These are phyloP conservation scores for Gryllus longicercus DNA, from an alignment of 2,888 invertebrate species.

Conservation along the genomic window DNA sequence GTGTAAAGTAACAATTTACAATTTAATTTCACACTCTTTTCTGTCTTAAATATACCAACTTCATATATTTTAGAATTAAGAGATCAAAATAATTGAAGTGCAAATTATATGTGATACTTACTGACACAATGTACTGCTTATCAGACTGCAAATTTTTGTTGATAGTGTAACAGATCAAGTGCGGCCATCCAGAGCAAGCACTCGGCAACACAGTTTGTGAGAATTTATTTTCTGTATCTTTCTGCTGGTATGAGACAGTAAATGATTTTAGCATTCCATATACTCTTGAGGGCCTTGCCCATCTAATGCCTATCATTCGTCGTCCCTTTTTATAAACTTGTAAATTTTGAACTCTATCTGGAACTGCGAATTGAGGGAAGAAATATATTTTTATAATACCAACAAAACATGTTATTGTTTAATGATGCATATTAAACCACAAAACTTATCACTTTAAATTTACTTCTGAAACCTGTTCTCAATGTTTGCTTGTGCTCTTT, in stretches of 20 bases:
- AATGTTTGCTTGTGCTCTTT: no score
- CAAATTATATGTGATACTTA: background rate
- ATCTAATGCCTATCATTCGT: background rate
- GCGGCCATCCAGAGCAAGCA: background rate
- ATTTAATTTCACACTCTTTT: background rate
- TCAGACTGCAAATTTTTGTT: background rate
- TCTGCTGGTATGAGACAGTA: background rate
- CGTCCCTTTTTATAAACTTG: background rate
- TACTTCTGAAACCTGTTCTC: no score
- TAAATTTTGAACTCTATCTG: background rate
- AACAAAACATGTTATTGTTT: no score
- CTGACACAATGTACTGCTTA: background rate
- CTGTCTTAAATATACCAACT: background rate
- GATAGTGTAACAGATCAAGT: background rate
- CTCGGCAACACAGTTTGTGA: background rate
- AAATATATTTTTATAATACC: background rate
- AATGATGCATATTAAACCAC: no score
- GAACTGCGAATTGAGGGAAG: background rate
- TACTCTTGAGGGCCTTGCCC: background rate
- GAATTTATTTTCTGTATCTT: background rate
- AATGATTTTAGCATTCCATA: background rate
- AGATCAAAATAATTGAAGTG: background rate
- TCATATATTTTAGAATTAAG: background rate
- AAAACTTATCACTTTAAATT: no score
- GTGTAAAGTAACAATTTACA: background rate